These are phyloP conservation scores for Equus quagga DNA, from an alignment of 2,113 vertebrate genomes.

Conservation along the genomic window DNA sequence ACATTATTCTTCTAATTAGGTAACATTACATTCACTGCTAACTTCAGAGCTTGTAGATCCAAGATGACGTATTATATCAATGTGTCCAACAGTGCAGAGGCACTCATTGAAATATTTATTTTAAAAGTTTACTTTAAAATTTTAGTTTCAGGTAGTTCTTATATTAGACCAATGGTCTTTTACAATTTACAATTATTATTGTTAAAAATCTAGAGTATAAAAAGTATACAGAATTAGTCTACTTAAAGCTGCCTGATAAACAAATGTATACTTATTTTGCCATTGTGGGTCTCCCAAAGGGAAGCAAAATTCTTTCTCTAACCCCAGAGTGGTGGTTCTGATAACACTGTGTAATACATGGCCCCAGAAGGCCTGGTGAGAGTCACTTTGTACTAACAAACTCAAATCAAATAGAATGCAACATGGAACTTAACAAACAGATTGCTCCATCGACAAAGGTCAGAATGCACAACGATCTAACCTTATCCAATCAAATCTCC, in stretches of 20 bases:
- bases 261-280: conserved; percentile 47
- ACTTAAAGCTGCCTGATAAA: conserved; percentile 30
- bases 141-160: conserved; percentile 23
- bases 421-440: conserved; percentile 55
- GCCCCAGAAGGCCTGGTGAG: background rate
- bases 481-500: conserved; percentile 79
- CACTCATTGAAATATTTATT: conserved; percentile 58
- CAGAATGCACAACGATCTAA: conserved; percentile 57
- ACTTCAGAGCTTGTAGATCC: conserved; percentile 57
- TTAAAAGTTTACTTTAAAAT: conserved; percentile 63
- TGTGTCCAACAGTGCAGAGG: background rate
- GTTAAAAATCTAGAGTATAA: conserved; percentile 9
- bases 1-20: conserved; percentile 67
- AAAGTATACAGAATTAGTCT: conserved; percentile 21
- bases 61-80: conserved; percentile 43
- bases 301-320: conserved; percentile 43
- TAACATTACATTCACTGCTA: conserved; percentile 67
- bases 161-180: background rate
- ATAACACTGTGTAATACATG: conserved; percentile 35
- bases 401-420: conserved; percentile 63
- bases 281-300: background rate
- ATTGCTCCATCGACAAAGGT: conserved; percentile 68
- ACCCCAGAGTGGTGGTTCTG: background rate
- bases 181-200: conserved; percentile 38
- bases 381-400: conserved; percentile 63